Percentiles rank a stretch among this genome's conserved stretches.
phyloP scores from a whole-genome alignment of 1,140 invertebrate genomes.

The Panagrolaimus sp. region DNA sequence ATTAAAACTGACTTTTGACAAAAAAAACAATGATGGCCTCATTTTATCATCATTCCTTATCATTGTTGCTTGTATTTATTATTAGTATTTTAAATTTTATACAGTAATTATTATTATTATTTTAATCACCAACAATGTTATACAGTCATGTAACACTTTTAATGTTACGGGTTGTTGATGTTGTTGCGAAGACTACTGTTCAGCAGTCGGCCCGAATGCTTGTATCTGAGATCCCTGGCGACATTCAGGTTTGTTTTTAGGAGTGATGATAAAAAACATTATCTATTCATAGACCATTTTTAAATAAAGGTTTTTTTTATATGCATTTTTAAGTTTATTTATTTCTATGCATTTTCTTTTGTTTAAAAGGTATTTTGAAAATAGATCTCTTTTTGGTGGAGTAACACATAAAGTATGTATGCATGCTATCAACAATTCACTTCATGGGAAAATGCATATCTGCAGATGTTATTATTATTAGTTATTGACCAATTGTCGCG shows the following conservation, averaged over 20 bases:
- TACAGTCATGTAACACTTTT: constrained; percentile 35
- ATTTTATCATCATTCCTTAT: too few species aligned
- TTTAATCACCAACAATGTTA: constrained; percentile 14
- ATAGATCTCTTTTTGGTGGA: too few species aligned
- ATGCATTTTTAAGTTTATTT: neutral
- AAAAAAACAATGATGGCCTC: too few species aligned
- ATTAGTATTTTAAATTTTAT: too few species aligned
- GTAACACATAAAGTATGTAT: too few species aligned
- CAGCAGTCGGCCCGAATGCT: constrained; percentile 56
- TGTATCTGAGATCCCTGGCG: constrained; percentile 56
- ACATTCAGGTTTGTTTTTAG: constrained; percentile 47
- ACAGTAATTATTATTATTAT: neutral
- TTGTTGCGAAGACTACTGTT: constrained; percentile 55
- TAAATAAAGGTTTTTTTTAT: neutral
- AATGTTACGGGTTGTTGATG: constrained; percentile 51
- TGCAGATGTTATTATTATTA: too few species aligned
- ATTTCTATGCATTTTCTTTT: neutral
- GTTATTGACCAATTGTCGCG: too few species aligned
- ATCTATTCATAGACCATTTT: neutral
- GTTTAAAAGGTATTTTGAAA: constrained; percentile 3
- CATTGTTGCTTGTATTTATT: too few species aligned
- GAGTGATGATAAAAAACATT: neutral
- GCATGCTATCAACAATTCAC: too few species aligned
- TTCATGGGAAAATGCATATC: too few species aligned
- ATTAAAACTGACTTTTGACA: too few species aligned